phyloP scores from a whole-genome alignment of 1,140 invertebrate species.

The Steinernema feltiae region DNA sequence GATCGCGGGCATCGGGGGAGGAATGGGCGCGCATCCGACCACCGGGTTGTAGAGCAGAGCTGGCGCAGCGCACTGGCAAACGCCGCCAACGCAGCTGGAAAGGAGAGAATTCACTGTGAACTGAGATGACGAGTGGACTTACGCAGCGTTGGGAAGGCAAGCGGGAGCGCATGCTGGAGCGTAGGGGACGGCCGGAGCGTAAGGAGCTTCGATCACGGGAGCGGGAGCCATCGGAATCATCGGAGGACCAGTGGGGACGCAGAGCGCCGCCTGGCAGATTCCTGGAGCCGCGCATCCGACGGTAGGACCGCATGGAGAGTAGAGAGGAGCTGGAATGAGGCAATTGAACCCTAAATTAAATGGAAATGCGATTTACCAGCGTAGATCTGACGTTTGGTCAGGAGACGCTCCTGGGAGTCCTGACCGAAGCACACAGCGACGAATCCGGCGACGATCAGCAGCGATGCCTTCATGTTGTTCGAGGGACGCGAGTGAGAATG shows the following conservation, averaged over 20 bases:
- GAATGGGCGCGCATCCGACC: conserved; percentile 36
- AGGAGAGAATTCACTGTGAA: not conserved
- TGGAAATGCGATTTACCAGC: not conserved
- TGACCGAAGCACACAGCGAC: conserved; percentile 6
- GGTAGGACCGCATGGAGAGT: conserved; percentile 33
- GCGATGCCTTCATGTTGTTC: not conserved
- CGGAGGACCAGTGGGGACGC: conserved; percentile 22
- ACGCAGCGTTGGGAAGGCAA: conserved; percentile 27
- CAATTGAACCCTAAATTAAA: not conserved
- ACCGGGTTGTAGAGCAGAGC: conserved; percentile 39
- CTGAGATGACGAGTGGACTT: conserved; percentile 16
- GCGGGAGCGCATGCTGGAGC: conserved; percentile 31
- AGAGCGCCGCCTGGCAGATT: conserved; percentile 34
- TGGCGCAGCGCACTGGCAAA: conserved; percentile 33
- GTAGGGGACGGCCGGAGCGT: not conserved
- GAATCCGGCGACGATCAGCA: not conserved
- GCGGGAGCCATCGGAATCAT: conserved; percentile 22
- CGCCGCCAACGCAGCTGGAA: conserved; percentile 35
- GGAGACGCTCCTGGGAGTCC: not conserved
- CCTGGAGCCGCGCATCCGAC: conserved; percentile 36
- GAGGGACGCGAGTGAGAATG: not conserved
- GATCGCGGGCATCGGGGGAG: conserved; percentile 33
- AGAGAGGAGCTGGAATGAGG: conserved; percentile 29
- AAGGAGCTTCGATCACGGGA: conserved; percentile 16
- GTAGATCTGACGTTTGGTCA: not conserved